A percentile compares a stretch with the other conserved stretches of the same genome.
phyloP scores from a whole-genome alignment of 2,888 invertebrate genomes.

The Gandaritis pyraliata region DNA sequence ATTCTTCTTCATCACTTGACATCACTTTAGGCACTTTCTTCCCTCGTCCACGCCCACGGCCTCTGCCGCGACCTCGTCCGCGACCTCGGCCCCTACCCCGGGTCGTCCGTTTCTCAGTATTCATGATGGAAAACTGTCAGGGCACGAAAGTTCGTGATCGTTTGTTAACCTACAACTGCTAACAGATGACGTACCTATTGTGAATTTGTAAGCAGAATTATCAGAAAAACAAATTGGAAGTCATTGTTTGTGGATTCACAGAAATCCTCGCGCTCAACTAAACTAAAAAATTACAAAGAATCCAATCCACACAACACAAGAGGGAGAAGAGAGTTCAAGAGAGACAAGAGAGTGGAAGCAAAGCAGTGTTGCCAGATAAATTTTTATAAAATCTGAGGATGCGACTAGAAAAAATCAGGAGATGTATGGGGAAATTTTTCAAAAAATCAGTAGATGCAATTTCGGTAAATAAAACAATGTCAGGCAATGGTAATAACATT shows the following conservation, averaged over 20 bases:
- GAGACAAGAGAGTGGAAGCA: no score
- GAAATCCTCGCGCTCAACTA: neutral
- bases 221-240: no score
- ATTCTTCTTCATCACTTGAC: constrained; percentile 85
- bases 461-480: no score
- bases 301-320: neutral
- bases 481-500: no score
- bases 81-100: constrained; percentile 91
- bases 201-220: no score
- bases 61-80: constrained; percentile 90
- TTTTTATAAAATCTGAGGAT: no score
- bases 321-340: no score
- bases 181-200: constrained; percentile 14
- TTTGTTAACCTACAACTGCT: constrained; percentile 34
- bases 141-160: constrained; percentile 7
- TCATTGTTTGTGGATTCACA: neutral
- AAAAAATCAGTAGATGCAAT: no score
- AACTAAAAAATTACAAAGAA: neutral
- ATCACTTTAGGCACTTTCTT: constrained; percentile 90
- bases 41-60: constrained; percentile 88
- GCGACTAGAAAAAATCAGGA: no score
- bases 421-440: no score
- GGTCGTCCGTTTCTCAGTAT: constrained; percentile 85
- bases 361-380: no score
- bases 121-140: constrained; percentile 57